Evolutionary conservation across 1,140 invertebrate genomes (phyloP).

Genomic region (Trichonephila clavipes): DNA sequence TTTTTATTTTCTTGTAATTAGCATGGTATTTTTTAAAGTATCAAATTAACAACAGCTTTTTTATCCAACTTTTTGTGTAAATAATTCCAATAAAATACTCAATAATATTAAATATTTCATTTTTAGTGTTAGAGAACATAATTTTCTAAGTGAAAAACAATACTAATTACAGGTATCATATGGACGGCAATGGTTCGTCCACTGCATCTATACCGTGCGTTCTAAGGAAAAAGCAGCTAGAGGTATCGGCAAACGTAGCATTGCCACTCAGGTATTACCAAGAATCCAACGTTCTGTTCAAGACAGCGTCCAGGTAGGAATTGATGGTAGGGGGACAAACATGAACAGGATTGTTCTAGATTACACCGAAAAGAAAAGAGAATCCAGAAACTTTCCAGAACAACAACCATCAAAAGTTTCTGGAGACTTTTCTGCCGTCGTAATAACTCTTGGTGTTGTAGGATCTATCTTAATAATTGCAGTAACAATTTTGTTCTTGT

Average conservation of each 20-base stretch:
- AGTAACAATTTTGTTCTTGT: slow-evolving; percentile 52
- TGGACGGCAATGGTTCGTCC: slow-evolving; percentile 81
- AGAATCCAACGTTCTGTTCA: neutral
- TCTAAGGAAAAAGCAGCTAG: slow-evolving; percentile 78
- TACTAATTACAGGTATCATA: slow-evolving; percentile 79
- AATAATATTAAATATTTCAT: too few relatives aligned
- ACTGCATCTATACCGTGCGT: slow-evolving; percentile 80
- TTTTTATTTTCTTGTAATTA: too few relatives aligned
- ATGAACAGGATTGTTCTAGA: slow-evolving; percentile 79
- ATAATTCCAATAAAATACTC: too few relatives aligned
- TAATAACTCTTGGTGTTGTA: slow-evolving; percentile 29
- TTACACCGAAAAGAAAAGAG: slow-evolving; percentile 29
- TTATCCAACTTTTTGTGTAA: too few relatives aligned
- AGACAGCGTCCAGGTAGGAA: slow-evolving; percentile 78
- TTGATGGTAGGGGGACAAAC: slow-evolving; percentile 80
- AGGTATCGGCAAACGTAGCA: slow-evolving; percentile 78
- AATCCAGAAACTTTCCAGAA: neutral
- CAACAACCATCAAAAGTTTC: neutral
- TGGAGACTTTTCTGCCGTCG: neutral
- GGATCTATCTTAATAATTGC: slow-evolving; percentile 58
- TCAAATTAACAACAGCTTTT: too few relatives aligned
- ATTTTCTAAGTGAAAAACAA: too few relatives aligned
- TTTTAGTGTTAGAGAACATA: too few relatives aligned
- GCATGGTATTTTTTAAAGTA: too few relatives aligned
- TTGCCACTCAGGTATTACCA: slow-evolving; percentile 36